phyloP scores from a whole-genome alignment of 2,797 vertebrate genomes.

The Diplodus puntazzo region DNA sequence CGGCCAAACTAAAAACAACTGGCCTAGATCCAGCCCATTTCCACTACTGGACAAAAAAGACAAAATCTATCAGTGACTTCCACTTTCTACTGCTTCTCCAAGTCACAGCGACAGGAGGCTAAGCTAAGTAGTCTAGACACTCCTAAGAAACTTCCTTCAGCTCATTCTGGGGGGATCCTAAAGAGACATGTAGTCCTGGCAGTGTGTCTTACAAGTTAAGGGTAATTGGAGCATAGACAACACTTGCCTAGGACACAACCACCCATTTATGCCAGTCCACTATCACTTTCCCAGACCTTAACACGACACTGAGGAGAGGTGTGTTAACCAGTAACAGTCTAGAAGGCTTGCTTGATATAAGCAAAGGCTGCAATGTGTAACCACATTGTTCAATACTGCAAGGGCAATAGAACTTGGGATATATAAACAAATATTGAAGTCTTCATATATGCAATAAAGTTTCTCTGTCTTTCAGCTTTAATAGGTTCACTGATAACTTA shows the following conservation, averaged over 20 bases:
- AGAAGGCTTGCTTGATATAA: too few relatives aligned
- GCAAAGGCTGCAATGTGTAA: too few relatives aligned
- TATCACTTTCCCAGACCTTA: too few relatives aligned
- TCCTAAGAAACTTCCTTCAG: background rate
- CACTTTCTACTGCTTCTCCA: background rate
- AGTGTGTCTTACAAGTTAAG: background rate
- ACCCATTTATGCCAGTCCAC: too few relatives aligned
- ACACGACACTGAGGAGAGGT: too few relatives aligned
- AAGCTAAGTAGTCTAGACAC: background rate
- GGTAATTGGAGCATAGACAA: background rate
- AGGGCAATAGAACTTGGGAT: too few relatives aligned
- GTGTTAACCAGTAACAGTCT: too few relatives aligned
- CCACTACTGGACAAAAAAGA: background rate
- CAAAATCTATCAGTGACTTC: background rate
- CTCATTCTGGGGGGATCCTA: background rate
- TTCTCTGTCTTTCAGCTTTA: too few relatives aligned
- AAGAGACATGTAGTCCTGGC: background rate
- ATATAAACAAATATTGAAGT: too few relatives aligned
- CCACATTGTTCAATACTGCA: too few relatives aligned
- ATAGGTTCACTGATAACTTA: too few relatives aligned
- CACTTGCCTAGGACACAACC: background rate
- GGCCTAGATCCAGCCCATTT: conserved; percentile 7
- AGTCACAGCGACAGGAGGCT: background rate
- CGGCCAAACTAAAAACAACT: conserved; percentile 48
- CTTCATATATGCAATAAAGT: too few relatives aligned